These are phyloP conservation scores for Hirtodrosophila cameraria DNA, from an alignment of 2,888 invertebrate genomes.

Conservation along the genomic window DNA sequence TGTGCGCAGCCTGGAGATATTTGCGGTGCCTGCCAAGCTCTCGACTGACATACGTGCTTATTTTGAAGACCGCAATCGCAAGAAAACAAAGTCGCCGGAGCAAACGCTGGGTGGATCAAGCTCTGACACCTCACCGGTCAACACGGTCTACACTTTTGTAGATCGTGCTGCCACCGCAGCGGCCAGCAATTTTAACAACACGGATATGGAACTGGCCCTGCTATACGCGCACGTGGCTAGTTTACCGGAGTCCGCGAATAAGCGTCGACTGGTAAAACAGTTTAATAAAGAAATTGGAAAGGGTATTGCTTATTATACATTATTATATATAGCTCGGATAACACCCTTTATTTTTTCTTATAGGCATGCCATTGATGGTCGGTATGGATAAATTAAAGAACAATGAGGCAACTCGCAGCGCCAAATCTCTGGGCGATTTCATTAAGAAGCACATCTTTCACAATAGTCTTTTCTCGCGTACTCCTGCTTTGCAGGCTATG, in stretches of 20 bases:
- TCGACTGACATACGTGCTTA: constrained; percentile 92
- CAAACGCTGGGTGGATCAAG: constrained; percentile 84
- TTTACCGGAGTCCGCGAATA: constrained; percentile 95
- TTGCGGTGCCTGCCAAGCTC: constrained; percentile 90
- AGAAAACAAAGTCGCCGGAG: constrained; percentile 87
- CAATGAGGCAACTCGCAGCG: constrained; percentile 85
- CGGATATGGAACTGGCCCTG: constrained; percentile 94
- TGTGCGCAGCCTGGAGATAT: constrained; percentile 88
- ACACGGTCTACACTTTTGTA: constrained; percentile 96
- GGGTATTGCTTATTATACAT: constrained; percentile 83
- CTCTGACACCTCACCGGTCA: constrained; percentile 89
- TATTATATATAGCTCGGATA: background rate
- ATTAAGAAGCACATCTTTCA: constrained; percentile 94
- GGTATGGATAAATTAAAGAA: constrained; percentile 85
- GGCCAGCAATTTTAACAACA: constrained; percentile 89
- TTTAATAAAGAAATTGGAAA: constrained; percentile 95
- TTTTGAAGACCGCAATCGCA: constrained; percentile 88
- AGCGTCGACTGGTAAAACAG: constrained; percentile 92
- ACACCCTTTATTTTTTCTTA: background rate
- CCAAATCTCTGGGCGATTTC: constrained; percentile 91
- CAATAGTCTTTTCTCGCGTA: constrained; percentile 86
- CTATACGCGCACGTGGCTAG: constrained; percentile 95
- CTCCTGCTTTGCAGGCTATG: constrained; percentile 68
- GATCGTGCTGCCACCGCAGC: constrained; percentile 92
- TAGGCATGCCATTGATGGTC: constrained; percentile 88